Base-by-base conservation (phyloP, 2,888 invertebrate species). In the Meteorus colon region DNA sequence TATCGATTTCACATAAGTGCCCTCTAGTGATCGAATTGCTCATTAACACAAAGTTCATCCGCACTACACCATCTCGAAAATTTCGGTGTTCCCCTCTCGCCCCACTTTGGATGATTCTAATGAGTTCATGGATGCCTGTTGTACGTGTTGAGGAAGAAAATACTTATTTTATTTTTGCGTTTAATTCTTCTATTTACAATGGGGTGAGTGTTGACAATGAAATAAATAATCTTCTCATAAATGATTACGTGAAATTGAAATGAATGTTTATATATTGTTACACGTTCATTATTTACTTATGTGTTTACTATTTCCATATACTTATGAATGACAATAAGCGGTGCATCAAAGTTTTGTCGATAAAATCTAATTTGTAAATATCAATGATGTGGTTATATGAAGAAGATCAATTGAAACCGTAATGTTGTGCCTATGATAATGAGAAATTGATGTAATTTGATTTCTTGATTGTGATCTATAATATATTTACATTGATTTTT, bases 161-260 rank as follows among this genome's bases (percentile, higher is more conserved):
- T 65, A 65, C 65, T 12, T 16, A 62, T 31, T 65, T 34, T 65
- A 65, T 65, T 65, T 65, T 65, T 65, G 65, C 19, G 37, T 65
- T n/a, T 24, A 65, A 34, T 19, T 37, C 19, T 37, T 5, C 62
- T 55, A 60, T 65, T 37, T 6, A 70, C 31, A 59, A 75, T 75
- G 75, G 75, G 70, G 75, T 75, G 29, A 70, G 75, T 75, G 34
- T n/a, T 55, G 19, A 3, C 29, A n/a, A 34, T 19, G 31, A 12
- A 51, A 74, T 8, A 51, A 62, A 19, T 6, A 27, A 29, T 70
- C 1, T 45, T 34, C 19, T 37, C 19, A 27, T 63, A 3, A 31
- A 34, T 62, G 63, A 14, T 63, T 63, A n/a, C 34, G 29, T 63
- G 8, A 19, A 63, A 59, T 65, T 10, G 24, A 51, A 5, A 29